phyloP scores from a whole-genome alignment of 2,797 vertebrate genomes.

The Trichosurus vulpecula region DNA sequence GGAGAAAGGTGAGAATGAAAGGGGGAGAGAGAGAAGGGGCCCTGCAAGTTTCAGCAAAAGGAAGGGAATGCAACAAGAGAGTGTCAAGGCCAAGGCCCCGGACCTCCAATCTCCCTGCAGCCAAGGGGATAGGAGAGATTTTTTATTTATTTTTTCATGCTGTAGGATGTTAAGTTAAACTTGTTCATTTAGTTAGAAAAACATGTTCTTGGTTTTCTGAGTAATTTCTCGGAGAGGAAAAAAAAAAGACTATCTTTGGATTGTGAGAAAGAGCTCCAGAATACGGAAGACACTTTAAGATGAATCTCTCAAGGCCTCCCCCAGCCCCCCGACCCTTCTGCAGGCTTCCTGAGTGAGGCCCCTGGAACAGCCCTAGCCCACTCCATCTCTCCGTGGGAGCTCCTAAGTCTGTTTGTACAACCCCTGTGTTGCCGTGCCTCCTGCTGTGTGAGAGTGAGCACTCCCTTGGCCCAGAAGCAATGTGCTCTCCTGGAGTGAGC shows the following conservation, averaged over 20 bases:
- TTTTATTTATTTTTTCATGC: constrained; percentile 59
- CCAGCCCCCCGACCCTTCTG: not conserved
- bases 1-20: not conserved
- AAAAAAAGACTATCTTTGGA: constrained; percentile 46
- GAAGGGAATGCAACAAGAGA: constrained; percentile 57
- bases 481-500: constrained; percentile 68
- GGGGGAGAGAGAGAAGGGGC: not conserved
- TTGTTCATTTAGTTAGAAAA: constrained; percentile 54
- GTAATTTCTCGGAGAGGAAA: constrained; percentile 35
- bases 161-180: constrained; percentile 59
- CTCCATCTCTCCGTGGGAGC: not conserved
- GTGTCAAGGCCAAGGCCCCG: constrained; percentile 53
- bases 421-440: constrained; percentile 49
- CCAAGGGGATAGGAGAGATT: constrained; percentile 26
- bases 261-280: not conserved
- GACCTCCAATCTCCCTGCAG: constrained; percentile 57
- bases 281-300: constrained; percentile 5
- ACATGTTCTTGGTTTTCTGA: constrained; percentile 46
- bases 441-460: constrained; percentile 53
- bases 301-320: not conserved
- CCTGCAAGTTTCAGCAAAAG: not conserved
- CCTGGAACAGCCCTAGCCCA: not conserved
- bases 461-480: constrained; percentile 65
- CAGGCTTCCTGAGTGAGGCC: not conserved
- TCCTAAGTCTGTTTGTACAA: constrained; percentile 51